phyloP scores from a whole-genome alignment of 1,140 invertebrate genomes.

The Hylaeus anthracinus region DNA sequence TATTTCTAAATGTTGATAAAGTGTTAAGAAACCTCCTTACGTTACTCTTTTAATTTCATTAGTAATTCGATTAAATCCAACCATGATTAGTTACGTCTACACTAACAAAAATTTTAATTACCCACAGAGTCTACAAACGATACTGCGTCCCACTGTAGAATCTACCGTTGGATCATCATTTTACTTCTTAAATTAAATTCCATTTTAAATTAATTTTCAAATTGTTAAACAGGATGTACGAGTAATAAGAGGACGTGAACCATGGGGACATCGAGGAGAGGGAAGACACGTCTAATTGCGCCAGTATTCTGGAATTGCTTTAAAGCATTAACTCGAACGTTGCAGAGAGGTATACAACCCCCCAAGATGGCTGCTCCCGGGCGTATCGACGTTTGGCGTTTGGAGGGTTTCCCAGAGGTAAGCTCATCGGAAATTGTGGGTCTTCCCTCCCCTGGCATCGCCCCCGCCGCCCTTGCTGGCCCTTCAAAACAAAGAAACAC shows the following conservation, averaged over 20 bases:
- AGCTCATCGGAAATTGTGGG: conserved; percentile 80
- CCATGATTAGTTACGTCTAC: no score
- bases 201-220: background rate
- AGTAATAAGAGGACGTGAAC: background rate
- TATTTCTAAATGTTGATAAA: no score
- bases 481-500: conserved; percentile 79
- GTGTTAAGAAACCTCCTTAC: no score
- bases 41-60: no score
- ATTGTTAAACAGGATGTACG: background rate
- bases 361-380: conserved; percentile 78
- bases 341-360: conserved; percentile 72
- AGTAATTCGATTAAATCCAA: no score
- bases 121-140: no score
- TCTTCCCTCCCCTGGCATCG: conserved; percentile 79
- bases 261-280: no score
- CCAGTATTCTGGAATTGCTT: conserved; percentile 67
- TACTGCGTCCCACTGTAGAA: no score
- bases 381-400: conserved; percentile 80
- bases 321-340: conserved; percentile 70
- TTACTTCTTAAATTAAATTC: background rate
- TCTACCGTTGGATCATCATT: no score
- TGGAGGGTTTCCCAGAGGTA: conserved; percentile 80
- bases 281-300: conserved; percentile 36
- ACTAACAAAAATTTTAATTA: no score
- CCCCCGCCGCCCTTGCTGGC: conserved; percentile 64